A percentile compares a stretch with the other conserved stretches of the same genome.
These are phyloP conservation scores for Amniataba percoides DNA, from an alignment of 2,797 vertebrate species.

Conservation along the genomic window DNA sequence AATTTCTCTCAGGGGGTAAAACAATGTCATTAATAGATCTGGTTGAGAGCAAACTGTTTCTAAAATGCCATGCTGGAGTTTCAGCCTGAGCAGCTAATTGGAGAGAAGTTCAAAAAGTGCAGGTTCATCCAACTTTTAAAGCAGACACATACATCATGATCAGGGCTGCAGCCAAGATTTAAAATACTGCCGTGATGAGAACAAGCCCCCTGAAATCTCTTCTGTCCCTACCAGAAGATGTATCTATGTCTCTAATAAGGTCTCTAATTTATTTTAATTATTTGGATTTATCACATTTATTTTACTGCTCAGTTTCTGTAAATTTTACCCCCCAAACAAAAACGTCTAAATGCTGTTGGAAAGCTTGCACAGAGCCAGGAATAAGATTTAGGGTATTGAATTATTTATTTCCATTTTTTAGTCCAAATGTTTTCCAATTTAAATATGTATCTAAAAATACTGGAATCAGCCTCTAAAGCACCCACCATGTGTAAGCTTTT, in stretches of 20 bases:
- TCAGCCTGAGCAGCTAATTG: not conserved
- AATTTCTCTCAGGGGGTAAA: conserved; percentile 13
- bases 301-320: not conserved
- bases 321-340: not conserved
- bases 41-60: not conserved
- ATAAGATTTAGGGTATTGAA: not conserved
- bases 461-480: not conserved
- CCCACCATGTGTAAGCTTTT: not conserved
- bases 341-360: not conserved
- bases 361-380: not conserved
- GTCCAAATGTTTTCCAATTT: not conserved
- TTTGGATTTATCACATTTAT: conserved; percentile 2
- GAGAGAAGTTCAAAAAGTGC: not conserved
- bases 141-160: not conserved
- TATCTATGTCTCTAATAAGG: not conserved
- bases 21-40: conserved; percentile 19
- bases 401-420: conserved; percentile 4
- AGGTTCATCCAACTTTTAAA: not conserved
- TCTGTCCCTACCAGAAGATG: not conserved
- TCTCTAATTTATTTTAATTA: not conserved
- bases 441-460: not conserved
- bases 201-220: not conserved
- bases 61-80: conserved; percentile 1
- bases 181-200: not conserved
- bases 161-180: not conserved